Conservation (phyloP, 2,113 vertebrate genomes). For the Halcyon senegalensis region DNA sequence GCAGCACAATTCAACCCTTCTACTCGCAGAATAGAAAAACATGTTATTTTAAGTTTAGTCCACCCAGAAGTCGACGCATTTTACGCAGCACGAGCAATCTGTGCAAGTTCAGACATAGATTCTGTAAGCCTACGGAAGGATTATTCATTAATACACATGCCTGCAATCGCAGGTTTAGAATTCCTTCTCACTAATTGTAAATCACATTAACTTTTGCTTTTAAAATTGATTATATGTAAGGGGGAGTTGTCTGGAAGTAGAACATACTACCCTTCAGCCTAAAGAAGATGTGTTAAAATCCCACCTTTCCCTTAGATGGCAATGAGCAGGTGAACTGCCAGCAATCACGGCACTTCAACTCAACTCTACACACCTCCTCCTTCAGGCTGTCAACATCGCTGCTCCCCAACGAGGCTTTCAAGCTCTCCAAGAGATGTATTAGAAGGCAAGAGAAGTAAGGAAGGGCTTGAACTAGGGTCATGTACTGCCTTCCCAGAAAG, state of each 20-base stretch:
- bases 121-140: conserved; percentile 21
- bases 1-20: conserved; percentile 1
- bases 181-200: conserved; percentile 47
- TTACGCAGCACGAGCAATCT: background rate
- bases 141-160: conserved; percentile 35
- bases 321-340: background rate
- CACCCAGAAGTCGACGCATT: background rate
- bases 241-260: conserved; percentile 4
- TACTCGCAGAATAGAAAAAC: background rate
- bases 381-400: background rate
- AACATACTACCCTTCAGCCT: conserved; percentile 28
- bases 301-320: background rate
- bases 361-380: background rate
- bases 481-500: background rate
- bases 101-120: background rate
- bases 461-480: background rate
- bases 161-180: conserved; percentile 47
- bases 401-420: background rate
- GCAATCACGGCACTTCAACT: background rate
- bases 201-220: conserved; percentile 60
- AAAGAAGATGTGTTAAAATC: conserved; percentile 45
- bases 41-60: conserved; percentile 17
- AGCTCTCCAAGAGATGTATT: background rate
- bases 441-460: background rate
- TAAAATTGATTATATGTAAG: conserved; percentile 53